Conservation (phyloP, 2,797 vertebrate species). For the Botia kubotai region DNA sequence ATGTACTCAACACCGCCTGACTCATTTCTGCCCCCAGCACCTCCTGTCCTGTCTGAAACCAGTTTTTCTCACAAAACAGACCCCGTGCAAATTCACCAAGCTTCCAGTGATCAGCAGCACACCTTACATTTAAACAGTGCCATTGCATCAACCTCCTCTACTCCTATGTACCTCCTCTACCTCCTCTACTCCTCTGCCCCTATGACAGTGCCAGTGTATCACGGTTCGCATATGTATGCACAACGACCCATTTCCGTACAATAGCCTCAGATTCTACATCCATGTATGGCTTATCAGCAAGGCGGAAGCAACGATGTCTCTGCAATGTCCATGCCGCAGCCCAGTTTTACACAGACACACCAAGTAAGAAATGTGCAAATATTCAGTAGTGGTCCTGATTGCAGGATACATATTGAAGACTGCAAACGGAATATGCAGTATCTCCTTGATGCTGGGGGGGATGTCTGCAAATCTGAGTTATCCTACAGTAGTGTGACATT, state of each 20-base stretch:
- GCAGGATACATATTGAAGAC: background rate
- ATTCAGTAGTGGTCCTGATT: background rate
- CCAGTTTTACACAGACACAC: background rate
- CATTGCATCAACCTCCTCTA: background rate
- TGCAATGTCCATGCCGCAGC: background rate
- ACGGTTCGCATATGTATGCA: background rate
- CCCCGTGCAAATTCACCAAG: background rate
- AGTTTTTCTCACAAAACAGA: background rate
- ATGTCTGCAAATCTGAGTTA: slow-evolving; percentile 52
- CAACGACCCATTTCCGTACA: background rate
- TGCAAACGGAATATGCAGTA: slow-evolving; percentile 47
- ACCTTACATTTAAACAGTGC: background rate
- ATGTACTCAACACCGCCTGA: background rate
- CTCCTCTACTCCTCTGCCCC: too few relatives aligned
- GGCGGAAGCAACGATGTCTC: background rate
- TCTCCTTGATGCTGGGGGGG: slow-evolving; percentile 53
- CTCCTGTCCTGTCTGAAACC: slow-evolving; percentile 8
- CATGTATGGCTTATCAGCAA: background rate
- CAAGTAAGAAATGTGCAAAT: background rate
- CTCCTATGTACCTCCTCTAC: background rate
- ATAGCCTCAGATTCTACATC: background rate
- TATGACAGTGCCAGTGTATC: background rate
- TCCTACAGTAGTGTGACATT: slow-evolving; percentile 53
- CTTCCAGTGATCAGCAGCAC: background rate
- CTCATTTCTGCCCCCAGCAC: background rate